Percentiles rank a stretch among this genome's conserved stretches.
Conservation (phyloP, 2,113 vertebrate species). For the Scolopax mira region DNA sequence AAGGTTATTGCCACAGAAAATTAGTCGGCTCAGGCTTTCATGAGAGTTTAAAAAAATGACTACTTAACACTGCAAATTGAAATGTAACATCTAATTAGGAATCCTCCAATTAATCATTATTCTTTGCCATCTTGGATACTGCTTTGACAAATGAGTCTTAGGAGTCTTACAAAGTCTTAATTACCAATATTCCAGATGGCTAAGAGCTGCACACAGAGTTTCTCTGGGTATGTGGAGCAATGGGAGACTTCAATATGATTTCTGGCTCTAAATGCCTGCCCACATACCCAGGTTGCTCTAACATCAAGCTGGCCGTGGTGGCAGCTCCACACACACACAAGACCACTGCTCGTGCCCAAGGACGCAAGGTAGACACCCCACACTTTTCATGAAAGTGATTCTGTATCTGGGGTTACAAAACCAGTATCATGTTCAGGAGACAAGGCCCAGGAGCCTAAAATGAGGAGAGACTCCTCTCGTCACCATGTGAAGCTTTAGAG, state of each 20-base stretch:
- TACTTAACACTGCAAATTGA: not conserved
- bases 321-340: not conserved
- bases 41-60: not conserved
- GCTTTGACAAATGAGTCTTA: not conserved
- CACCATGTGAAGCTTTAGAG: not conserved
- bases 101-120: not conserved
- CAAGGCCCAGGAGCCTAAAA: not conserved
- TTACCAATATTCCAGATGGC: not conserved
- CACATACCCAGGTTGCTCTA: not conserved
- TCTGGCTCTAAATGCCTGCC: not conserved
- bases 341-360: not conserved
- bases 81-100: not conserved
- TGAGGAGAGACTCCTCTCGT: not conserved
- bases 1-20: not conserved
- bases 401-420: not conserved
- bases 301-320: fast-evolving
- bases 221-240: not conserved
- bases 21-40: not conserved
- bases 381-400: not conserved
- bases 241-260: fast-evolving
- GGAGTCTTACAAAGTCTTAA: not conserved
- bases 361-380: no score
- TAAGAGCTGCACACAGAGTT: not conserved
- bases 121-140: not conserved
- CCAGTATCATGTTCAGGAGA: not conserved